A percentile compares a stretch with the other conserved stretches of the same genome.
phyloP scores from a whole-genome alignment of 2,888 invertebrate species.

The Orthosia gracilis region DNA sequence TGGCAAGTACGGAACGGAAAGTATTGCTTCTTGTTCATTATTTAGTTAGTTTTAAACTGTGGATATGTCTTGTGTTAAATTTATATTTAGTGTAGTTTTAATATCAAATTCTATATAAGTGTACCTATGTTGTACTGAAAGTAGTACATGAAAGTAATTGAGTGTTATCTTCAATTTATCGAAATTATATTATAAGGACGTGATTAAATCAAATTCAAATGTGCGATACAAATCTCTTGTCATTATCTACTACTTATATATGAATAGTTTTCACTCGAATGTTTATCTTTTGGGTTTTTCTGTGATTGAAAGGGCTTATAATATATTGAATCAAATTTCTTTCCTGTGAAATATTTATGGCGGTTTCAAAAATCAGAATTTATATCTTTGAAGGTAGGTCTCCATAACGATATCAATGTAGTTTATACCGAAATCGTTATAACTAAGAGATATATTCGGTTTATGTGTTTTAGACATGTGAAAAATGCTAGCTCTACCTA shows the following conservation, averaged over 20 bases:
- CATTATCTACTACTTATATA: slow-evolving; percentile 8
- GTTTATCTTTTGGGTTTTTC: slow-evolving; percentile 24
- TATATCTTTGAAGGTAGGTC: slow-evolving; percentile 23
- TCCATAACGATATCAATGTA: neutral
- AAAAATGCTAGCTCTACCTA: slow-evolving; percentile 23
- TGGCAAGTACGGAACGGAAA: slow-evolving; percentile 58
- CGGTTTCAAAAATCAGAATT: slow-evolving; percentile 19
- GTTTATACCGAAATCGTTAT: slow-evolving; percentile 24
- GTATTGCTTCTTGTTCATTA: slow-evolving; percentile 45
- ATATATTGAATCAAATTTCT: slow-evolving; percentile 3
- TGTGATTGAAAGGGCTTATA: slow-evolving; percentile 18
- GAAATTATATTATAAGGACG: slow-evolving; percentile 20
- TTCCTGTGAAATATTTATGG: slow-evolving; percentile 14
- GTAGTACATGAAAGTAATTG: slow-evolving; percentile 30
- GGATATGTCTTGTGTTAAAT: neutral
- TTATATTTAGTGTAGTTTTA: slow-evolving; percentile 2
- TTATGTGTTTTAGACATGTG: slow-evolving; percentile 30
- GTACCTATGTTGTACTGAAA: neutral
- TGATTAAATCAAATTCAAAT: slow-evolving; percentile 35
- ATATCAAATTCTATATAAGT: neutral
- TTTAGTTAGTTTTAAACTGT: slow-evolving; percentile 29
- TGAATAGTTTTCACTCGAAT: slow-evolving; percentile 21
- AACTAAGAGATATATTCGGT: slow-evolving; percentile 4
- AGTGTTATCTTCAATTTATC: slow-evolving; percentile 29
- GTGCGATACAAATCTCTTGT: slow-evolving; percentile 24